Conservation (phyloP, 1,140 invertebrate genomes). For the Andrena cerasifolii region DNA sequence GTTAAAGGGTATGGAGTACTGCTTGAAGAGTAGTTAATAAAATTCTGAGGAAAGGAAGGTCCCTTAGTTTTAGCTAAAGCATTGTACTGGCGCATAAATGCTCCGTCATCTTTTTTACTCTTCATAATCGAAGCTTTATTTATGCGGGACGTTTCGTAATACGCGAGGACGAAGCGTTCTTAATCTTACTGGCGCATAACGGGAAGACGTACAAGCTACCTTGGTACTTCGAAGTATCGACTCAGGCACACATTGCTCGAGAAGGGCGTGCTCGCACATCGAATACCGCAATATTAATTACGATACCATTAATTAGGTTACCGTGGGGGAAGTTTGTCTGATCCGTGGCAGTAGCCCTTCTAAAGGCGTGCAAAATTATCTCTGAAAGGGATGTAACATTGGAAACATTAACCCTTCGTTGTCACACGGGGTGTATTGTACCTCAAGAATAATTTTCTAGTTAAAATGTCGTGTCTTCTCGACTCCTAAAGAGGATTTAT, state of each 20-base stretch:
- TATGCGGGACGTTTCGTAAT: conserved; percentile 32
- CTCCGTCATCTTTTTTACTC: neutral
- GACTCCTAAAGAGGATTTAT: too few species aligned
- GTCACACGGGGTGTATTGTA: too few species aligned
- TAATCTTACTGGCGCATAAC: conserved; percentile 60
- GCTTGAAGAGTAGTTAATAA: too few species aligned
- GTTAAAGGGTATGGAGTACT: too few species aligned
- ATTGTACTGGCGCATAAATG: too few species aligned
- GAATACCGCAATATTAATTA: conserved; percentile 43
- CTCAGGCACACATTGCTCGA: conserved; percentile 27
- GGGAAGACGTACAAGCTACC: conserved; percentile 64
- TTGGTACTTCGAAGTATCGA: conserved; percentile 60
- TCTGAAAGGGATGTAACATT: neutral
- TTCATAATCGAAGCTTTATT: conserved; percentile 9
- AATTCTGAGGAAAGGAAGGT: neutral
- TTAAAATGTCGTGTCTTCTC: too few species aligned
- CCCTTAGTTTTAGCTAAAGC: neutral
- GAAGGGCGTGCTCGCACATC: conserved; percentile 8
- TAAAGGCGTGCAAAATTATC: neutral
- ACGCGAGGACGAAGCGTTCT: conserved; percentile 50
- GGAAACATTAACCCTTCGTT: too few species aligned
- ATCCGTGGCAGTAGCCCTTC: neutral
- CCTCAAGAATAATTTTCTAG: too few species aligned
- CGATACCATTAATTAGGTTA: conserved; percentile 34
- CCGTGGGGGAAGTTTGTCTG: neutral